A percentile compares a stretch with the other conserved stretches of the same genome.
Evolutionary conservation across 92 coral and sea anemone genomes (phyloP).

Genomic region (Porites lobata): DNA sequence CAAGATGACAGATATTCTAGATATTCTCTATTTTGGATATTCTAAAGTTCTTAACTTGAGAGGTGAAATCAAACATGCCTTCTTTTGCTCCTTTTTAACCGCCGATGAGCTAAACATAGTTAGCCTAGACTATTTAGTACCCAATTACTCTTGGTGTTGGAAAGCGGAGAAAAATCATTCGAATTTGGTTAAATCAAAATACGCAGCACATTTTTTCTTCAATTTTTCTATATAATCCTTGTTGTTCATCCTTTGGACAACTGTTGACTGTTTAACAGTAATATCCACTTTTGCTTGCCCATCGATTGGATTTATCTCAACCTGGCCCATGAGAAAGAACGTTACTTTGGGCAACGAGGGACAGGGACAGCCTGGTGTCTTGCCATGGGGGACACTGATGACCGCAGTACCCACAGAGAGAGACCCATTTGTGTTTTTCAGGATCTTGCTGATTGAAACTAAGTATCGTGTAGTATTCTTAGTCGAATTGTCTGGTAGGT

Average conservation of each 20-base stretch:
- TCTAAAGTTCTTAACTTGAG: too few relatives aligned
- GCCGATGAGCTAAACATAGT: too few relatives aligned
- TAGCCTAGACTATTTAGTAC: too few relatives aligned
- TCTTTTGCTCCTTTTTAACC: too few relatives aligned
- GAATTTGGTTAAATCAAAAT: background rate
- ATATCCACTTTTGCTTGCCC: conserved; percentile 25
- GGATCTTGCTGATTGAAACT: conserved; percentile 48
- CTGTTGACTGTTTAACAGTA: conserved; percentile 19
- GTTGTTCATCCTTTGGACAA: conserved; percentile 52
- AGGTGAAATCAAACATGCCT: too few relatives aligned
- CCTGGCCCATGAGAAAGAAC: conserved; percentile 66
- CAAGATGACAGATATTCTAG: too few relatives aligned
- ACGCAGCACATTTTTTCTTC: background rate
- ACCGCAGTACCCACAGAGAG: conserved; percentile 42
- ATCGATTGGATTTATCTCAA: background rate
- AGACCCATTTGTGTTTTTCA: conserved; percentile 50
- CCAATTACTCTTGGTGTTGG: too few relatives aligned
- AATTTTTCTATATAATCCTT: conserved; percentile 17
- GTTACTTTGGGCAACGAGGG: conserved; percentile 60
- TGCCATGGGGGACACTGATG: conserved; percentile 64
- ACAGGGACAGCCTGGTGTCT: conserved; percentile 63
- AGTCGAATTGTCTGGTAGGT: conserved; percentile 41
- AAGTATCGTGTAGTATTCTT: conserved; percentile 53
- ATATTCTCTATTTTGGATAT: too few relatives aligned
- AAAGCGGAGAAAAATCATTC: background rate